These are phyloP conservation scores for Eupithecia exiguata DNA, from an alignment of 2,888 invertebrate genomes.

Conservation along the genomic window DNA sequence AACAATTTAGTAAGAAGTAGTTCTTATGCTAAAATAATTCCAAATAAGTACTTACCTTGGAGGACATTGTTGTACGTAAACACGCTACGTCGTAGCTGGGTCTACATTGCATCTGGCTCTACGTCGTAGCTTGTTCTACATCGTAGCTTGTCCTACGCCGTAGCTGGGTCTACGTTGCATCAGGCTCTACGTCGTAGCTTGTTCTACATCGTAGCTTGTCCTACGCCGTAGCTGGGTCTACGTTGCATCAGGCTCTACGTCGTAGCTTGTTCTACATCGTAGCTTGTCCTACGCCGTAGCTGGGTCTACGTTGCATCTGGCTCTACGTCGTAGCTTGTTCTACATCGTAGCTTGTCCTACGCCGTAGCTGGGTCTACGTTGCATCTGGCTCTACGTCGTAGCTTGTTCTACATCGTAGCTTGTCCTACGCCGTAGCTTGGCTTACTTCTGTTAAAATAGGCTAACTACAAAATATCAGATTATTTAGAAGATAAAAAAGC, in stretches of 20 bases:
- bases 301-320: neutral
- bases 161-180: neutral
- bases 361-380: neutral
- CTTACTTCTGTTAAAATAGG: too few species aligned
- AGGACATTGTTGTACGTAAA: too few species aligned
- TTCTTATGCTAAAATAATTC: too few species aligned
- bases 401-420: neutral
- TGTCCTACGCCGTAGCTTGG: neutral
- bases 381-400: neutral
- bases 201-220: neutral
- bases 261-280: neutral
- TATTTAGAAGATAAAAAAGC: too few species aligned
- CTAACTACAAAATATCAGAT: too few species aligned
- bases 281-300: neutral
- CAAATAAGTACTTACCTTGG: too few species aligned
- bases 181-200: neutral
- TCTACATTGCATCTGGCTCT: neutral
- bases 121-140: neutral
- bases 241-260: neutral
- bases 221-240: neutral
- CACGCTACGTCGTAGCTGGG: neutral
- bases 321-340: neutral
- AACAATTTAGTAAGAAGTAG: too few species aligned
- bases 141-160: neutral
- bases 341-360: neutral